Conservation (phyloP, 2,888 invertebrate genomes). For the Hydriomena furcata region DNA sequence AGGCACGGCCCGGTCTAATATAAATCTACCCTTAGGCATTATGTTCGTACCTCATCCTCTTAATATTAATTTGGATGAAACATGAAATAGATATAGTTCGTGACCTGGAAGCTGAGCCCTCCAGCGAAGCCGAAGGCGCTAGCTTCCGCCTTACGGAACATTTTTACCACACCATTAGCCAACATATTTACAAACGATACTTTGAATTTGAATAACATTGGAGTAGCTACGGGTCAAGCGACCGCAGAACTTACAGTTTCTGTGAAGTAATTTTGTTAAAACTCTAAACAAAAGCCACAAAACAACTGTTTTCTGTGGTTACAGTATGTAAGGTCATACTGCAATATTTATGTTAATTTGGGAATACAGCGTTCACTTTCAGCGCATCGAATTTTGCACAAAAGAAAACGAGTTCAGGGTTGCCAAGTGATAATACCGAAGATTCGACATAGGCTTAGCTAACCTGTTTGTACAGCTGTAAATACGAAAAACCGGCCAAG, state of each 20-base stretch:
- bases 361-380: slow-evolving; percentile 50
- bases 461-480: slow-evolving; percentile 29
- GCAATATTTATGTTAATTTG: slow-evolving; percentile 60
- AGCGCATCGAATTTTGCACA: slow-evolving; percentile 51
- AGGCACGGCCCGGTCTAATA: too few relatives aligned
- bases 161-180: neutral
- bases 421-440: slow-evolving; percentile 29
- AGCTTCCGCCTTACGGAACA: too few relatives aligned
- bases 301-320: neutral
- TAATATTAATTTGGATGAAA: too few relatives aligned
- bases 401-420: slow-evolving; percentile 53
- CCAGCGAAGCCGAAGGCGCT: too few relatives aligned
- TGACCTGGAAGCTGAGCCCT: too few relatives aligned
- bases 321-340: slow-evolving; percentile 41
- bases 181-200: neutral
- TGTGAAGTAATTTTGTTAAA: slow-evolving; percentile 4
- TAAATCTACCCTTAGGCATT: too few relatives aligned
- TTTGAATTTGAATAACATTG: neutral
- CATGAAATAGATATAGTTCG: too few relatives aligned
- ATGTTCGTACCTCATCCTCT: too few relatives aligned
- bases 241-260: neutral
- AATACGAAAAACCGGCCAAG: too few relatives aligned
- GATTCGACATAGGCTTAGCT: slow-evolving; percentile 41
- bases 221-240: slow-evolving; percentile 4
- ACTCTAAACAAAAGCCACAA: neutral